A percentile compares a stretch with the other conserved stretches of the same genome.
phyloP scores from a whole-genome alignment of 2,797 vertebrate genomes.

The Iguana delicatissima region DNA sequence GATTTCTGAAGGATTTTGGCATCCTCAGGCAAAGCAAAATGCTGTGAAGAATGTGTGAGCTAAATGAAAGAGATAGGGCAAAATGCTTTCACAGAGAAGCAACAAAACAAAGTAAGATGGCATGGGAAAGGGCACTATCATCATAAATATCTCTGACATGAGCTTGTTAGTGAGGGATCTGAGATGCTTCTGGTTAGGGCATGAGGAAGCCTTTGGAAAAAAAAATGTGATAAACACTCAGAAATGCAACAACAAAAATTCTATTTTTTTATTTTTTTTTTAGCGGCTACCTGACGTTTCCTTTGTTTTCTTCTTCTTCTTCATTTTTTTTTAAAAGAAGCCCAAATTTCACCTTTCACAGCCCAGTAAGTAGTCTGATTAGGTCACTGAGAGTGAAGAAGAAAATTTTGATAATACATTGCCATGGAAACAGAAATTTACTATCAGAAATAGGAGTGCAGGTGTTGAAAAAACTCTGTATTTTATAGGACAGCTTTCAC shows the following conservation, averaged over 20 bases:
- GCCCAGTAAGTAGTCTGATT: slow-evolving; percentile 76
- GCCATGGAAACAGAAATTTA: slow-evolving; percentile 85
- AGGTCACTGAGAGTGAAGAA: slow-evolving; percentile 80
- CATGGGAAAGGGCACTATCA: slow-evolving; percentile 51
- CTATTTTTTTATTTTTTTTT: slow-evolving; percentile 68
- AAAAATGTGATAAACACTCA: slow-evolving; percentile 69
- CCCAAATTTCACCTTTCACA: slow-evolving; percentile 78
- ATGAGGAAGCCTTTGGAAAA: slow-evolving; percentile 63
- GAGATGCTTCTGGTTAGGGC: slow-evolving; percentile 68
- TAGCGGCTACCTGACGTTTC: slow-evolving; percentile 75
- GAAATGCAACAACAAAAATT: slow-evolving; percentile 62
- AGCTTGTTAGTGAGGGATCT: slow-evolving; percentile 66
- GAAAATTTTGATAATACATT: slow-evolving; percentile 84
- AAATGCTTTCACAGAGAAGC: slow-evolving; percentile 47
- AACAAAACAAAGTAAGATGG: slow-evolving; percentile 55
- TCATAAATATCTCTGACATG: slow-evolving; percentile 45
- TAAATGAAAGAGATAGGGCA: slow-evolving; percentile 64
- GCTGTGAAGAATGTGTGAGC: slow-evolving; percentile 58
- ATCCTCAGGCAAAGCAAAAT: slow-evolving; percentile 61
- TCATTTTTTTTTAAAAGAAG: slow-evolving; percentile 74
- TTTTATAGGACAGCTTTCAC: slow-evolving; percentile 80
- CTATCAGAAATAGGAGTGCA: slow-evolving; percentile 78
- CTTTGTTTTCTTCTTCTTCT: slow-evolving; percentile 14
- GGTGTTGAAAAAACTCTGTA: slow-evolving; percentile 78
- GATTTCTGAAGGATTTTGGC: slow-evolving; percentile 67